A percentile compares a stretch with the other conserved stretches of the same genome.
These are phyloP conservation scores for Syngnathoides biaculeatus DNA, from an alignment of 2,113 vertebrate species.

Conservation along the genomic window DNA sequence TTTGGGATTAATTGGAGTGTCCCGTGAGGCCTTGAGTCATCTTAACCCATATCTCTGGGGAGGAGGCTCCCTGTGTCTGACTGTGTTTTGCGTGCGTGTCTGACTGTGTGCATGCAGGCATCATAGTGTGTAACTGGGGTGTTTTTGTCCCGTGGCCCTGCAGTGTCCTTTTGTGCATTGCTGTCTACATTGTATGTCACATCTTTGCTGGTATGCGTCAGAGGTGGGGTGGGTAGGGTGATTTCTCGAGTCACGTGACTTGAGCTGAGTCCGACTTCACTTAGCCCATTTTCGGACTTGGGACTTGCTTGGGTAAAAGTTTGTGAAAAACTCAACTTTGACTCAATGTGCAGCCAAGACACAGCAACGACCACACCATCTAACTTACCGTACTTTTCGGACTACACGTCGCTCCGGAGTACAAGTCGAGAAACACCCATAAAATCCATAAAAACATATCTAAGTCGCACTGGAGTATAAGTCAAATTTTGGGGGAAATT, in stretches of 20 bases:
- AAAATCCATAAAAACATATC: too few species aligned
- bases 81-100: constrained; percentile 6
- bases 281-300: neutral
- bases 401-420: too few species aligned
- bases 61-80: constrained; percentile 32
- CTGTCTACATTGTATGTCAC: constrained; percentile 63
- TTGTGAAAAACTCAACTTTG: neutral
- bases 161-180: constrained; percentile 57
- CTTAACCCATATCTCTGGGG: constrained; percentile 54
- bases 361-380: too few species aligned
- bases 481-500: too few species aligned
- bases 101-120: constrained; percentile 26
- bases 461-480: too few species aligned
- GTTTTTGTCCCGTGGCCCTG: constrained; percentile 36
- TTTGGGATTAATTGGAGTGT: constrained; percentile 53
- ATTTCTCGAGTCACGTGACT: neutral
- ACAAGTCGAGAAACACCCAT: too few species aligned
- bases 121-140: constrained; percentile 29
- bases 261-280: neutral
- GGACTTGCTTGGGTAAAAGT: neutral
- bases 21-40: constrained; percentile 57
- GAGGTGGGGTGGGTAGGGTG: constrained; percentile 7
- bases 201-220: constrained; percentile 52
- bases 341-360: too few species aligned
- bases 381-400: too few species aligned